phyloP scores from a whole-genome alignment of 2,113 vertebrate species.

The Myanophis thanlyinensis region DNA sequence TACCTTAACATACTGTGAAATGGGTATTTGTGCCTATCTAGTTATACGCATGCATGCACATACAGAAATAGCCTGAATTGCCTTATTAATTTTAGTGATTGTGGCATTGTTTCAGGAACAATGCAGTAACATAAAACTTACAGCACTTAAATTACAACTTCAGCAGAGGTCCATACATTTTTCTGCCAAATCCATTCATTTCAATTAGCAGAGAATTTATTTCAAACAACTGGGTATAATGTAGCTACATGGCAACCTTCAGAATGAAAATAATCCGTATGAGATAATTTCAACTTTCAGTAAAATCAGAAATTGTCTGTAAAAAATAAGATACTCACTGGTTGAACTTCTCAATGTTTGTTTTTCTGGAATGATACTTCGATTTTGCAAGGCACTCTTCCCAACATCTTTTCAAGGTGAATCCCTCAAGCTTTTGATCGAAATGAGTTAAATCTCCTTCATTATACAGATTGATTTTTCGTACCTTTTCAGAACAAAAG shows the following conservation, averaged over 20 bases:
- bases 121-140: neutral
- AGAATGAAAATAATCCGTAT: neutral
- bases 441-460: constrained; percentile 89
- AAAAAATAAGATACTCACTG: constrained; percentile 65
- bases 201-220: neutral
- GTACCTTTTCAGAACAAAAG: constrained; percentile 75
- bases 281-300: neutral
- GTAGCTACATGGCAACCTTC: neutral
- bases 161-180: neutral
- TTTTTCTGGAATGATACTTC: constrained; percentile 69
- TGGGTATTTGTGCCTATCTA: neutral
- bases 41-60: neutral
- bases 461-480: constrained; percentile 82
- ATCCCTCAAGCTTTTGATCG: constrained; percentile 83
- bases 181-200: neutral
- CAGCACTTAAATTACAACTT: neutral
- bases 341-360: constrained; percentile 82
- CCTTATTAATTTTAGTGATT: neutral
- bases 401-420: constrained; percentile 87
- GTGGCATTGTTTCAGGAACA: neutral
- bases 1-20: neutral
- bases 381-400: constrained; percentile 83
- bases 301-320: neutral
- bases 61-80: neutral
- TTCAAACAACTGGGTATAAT: neutral